Evolutionary conservation across 2,888 invertebrate species (phyloP), one percentile per base, ranked within the genome.

Genomic region (Aleiodes leptofemur): DNA sequence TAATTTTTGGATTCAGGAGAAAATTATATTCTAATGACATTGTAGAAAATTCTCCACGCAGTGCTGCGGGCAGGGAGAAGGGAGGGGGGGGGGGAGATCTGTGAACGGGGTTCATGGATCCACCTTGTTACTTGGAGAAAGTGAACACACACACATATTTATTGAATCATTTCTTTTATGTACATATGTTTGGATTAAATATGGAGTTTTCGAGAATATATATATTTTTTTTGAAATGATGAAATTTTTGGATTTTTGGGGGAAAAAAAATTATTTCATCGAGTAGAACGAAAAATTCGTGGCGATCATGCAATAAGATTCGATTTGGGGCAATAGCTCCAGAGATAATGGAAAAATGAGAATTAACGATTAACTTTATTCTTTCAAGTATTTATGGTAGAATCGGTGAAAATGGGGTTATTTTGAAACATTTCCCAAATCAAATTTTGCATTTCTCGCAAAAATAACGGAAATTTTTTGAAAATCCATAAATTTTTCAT

Each of bases 201-300:
- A 38, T 64, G 16, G 38, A 14, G 14, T 43, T 31, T 64, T 48
- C 23, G 29, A 56, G 16, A 29, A 16, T 6, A 56, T 5, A 23
- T n/a, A 9, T 31, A 73, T 76, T 73, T 73, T 57, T 72, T 34
- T 34, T 34, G 70, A 43, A 71, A 61, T 69, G 53, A 69, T 75
- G 51, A 66, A 74, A 77, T 72, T 72, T 5, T 38, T 38, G 1
- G 38, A 38, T 38, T 3, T 38, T 38, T 38, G 38, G 8, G 38
- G 23, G 23, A 34, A 43, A 1, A 43, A 43, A 8, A 9, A 9
- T 43, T 0, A 43, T 43, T 43, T 3, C 9, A 43, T 43, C 43
- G 9, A 6, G 43, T 7, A 9, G 43, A 43, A 43, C 3, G 43
- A 3, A 8, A 43, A 43, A 43, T 43, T 43, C 8, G 9, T 7